Evolutionary conservation across 2,797 vertebrate genomes (phyloP).

Genomic region (Spinus pinus): DNA sequence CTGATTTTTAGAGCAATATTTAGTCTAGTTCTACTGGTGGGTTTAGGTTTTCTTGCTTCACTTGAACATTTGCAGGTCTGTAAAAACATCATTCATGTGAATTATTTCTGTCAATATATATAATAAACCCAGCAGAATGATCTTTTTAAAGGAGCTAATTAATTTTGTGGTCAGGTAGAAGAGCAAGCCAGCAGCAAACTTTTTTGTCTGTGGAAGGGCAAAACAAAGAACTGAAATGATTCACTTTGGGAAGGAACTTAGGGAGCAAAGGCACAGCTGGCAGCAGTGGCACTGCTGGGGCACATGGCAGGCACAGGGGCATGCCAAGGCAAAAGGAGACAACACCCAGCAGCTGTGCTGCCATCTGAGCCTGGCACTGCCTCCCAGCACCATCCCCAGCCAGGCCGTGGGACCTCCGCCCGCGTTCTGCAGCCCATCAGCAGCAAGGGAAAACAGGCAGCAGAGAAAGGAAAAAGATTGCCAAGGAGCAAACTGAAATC

Average conservation of each 20-base stretch:
- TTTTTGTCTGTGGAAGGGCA: neutral
- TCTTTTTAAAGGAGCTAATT: neutral
- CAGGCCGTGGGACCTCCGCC: accelerated
- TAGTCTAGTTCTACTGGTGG: constrained; percentile 4
- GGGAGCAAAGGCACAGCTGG: neutral
- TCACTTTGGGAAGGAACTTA: neutral
- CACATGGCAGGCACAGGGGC: neutral
- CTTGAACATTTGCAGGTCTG: neutral
- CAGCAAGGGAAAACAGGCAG: neutral
- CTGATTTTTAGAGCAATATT: constrained; percentile 44
- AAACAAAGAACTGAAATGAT: neutral
- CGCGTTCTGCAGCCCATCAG: neutral
- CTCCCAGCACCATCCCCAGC: neutral
- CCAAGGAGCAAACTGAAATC: neutral
- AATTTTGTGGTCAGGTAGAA: neutral
- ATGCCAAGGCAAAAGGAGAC: neutral
- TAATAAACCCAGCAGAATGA: neutral
- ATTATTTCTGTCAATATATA: neutral
- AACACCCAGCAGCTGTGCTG: neutral
- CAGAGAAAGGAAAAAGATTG: neutral
- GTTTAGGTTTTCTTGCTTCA: constrained; percentile 12
- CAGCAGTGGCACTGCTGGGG: neutral
- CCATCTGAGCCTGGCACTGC: neutral
- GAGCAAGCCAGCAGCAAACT: neutral
- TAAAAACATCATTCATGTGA: neutral